Evolutionary conservation across 2,888 invertebrate genomes (phyloP), one percentile per base, ranked within the genome.

Genomic region (Lithophane leautieri): DNA sequence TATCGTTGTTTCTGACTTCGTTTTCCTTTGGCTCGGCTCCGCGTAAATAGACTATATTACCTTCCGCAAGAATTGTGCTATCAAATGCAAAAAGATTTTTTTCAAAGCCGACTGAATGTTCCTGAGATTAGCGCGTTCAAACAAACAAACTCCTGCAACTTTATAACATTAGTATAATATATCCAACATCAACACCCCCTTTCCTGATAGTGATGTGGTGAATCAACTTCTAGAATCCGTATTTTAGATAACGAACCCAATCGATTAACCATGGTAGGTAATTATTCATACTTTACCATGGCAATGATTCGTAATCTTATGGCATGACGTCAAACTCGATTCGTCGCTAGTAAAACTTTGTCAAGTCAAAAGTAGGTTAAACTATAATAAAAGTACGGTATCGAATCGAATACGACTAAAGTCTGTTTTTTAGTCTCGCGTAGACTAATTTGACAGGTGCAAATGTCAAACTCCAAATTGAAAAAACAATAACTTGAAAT

Each of bases 251-350:
- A 75, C 61, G 56, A 52, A 52, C n/a, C 34, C 25, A 69, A 79
- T 69, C 77, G 42, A 76, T 82, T 60, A 61, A 25, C 54, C 22
- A 34, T 34, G 34, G 56, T 62, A 58, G 65, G 66, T 76, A 67
- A 56, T 52, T 52, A 81, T 60, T 68, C 63, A 65, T 61, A 81
- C 50, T 77, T 77, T 56, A 66, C 65, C 47, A 76, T 76, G 50
- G 60, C 58, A 69, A 60, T 83, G 58, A 71, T 71, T 71, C 56
- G 56, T 65, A 77, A 71, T 67, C 63, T 71, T 69, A 66, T 66
- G 7, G 50, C 22, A 56, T 79, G 82, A 76, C 77, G 68, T 79
- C 83, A 72, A 72, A 40, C 22, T 54, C 25, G 61, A 74, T 56
- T 58, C 52, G 22, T 25, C 28, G 14, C 25, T 16, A 54, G 50